phyloP scores from a whole-genome alignment of 2,888 invertebrate genomes.

The Merodon equestris region DNA sequence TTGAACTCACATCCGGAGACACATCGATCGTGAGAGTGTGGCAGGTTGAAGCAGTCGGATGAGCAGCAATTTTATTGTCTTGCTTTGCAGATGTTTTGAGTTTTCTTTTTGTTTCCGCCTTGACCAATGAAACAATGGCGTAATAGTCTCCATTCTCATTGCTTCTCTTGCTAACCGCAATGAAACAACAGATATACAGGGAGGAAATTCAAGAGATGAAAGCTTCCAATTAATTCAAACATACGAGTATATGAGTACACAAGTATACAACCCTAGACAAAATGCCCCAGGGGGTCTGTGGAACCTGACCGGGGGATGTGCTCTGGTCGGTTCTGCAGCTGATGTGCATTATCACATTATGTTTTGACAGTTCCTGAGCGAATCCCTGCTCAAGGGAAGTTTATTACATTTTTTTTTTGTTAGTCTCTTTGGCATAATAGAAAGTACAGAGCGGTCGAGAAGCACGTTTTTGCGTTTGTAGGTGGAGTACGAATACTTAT shows the following conservation, averaged over 20 bases:
- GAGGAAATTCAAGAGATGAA: constrained; percentile 8
- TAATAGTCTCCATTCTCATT: constrained; percentile 44
- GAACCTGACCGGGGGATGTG: constrained; percentile 8
- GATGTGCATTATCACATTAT: constrained; percentile 58
- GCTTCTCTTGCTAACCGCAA: constrained; percentile 14
- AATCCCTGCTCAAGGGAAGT: constrained; percentile 29
- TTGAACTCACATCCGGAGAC: constrained; percentile 33
- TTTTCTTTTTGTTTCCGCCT: too few species aligned
- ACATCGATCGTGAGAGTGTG: constrained; percentile 51
- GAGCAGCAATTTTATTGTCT: constrained; percentile 51
- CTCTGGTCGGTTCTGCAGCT: constrained; percentile 18
- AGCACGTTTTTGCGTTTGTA: constrained; percentile 34
- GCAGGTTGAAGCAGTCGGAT: constrained; percentile 12
- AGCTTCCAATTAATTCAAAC: constrained; percentile 8
- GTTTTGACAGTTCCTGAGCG: constrained; percentile 40
- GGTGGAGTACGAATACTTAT: too few species aligned
- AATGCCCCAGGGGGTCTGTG: neutral
- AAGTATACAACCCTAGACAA: too few species aligned
- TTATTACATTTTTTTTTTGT: constrained; percentile 15
- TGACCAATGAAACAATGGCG: constrained; percentile 60
- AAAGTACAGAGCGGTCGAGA: constrained; percentile 23
- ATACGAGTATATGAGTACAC: too few species aligned
- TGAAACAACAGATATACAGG: constrained; percentile 13
- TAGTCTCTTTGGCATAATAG: neutral
- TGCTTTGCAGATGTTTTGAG: constrained; percentile 32